A percentile compares a stretch with the other conserved stretches of the same genome.
These are phyloP conservation scores for Peromyscus maniculatus DNA, from an alignment of 2,113 vertebrate genomes.

Conservation along the genomic window DNA sequence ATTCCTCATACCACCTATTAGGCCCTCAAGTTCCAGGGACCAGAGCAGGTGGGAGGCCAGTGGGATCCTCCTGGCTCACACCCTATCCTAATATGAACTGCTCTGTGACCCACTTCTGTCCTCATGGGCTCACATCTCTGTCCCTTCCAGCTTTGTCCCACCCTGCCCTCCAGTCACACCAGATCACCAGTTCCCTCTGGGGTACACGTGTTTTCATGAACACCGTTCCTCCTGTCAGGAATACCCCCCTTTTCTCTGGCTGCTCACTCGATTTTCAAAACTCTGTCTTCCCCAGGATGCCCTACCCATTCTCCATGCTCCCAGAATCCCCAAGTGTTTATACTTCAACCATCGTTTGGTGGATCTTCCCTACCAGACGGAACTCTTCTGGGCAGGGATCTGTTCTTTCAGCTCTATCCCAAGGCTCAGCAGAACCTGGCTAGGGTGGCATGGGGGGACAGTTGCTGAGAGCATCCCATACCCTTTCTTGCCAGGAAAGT, in stretches of 20 bases:
- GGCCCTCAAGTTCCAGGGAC: neutral
- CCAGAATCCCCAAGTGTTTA: neutral
- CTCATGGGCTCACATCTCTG: neutral
- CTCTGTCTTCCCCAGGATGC: neutral
- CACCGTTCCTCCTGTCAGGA: neutral
- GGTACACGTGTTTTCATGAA: neutral
- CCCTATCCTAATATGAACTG: neutral
- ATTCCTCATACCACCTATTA: neutral
- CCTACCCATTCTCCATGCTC: neutral
- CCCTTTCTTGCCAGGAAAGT: neutral
- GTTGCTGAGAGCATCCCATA: neutral
- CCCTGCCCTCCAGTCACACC: neutral
- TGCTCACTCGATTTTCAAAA: neutral
- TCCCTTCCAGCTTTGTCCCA: neutral
- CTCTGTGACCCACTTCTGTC: neutral
- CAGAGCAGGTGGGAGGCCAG: neutral
- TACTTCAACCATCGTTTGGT: neutral
- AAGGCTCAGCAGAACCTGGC: neutral
- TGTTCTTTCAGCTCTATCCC: neutral
- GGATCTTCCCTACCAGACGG: neutral
- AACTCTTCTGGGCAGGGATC: neutral
- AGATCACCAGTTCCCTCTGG: rapidly evolving
- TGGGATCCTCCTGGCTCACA: neutral
- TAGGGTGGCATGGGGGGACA: neutral
- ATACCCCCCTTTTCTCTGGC: neutral